Percentiles rank a stretch among this genome's conserved stretches.
Evolutionary conservation across 2,113 vertebrate genomes (phyloP).

Genomic region (Sander vitreus): DNA sequence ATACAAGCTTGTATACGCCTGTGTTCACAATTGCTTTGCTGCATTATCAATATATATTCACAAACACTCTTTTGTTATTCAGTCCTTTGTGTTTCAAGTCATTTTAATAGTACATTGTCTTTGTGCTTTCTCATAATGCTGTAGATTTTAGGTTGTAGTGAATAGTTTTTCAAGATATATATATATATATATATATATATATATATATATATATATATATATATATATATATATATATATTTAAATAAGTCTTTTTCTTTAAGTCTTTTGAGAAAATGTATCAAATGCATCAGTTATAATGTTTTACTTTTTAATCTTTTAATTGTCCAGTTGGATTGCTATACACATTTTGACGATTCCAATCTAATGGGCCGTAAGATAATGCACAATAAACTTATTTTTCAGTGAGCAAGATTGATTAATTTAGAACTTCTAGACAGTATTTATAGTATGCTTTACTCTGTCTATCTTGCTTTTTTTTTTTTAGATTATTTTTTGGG

Average conservation of each 20-base stretch:
- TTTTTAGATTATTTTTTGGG: too few relatives aligned
- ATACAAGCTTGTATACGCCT: slow-evolving; percentile 71
- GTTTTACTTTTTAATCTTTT: not conserved
- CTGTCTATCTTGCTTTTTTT: too few relatives aligned
- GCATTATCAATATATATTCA: slow-evolving; percentile 65
- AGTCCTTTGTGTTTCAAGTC: slow-evolving; percentile 43
- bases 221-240: not conserved
- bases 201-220: too few relatives aligned
- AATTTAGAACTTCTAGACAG: not conserved
- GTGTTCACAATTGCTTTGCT: slow-evolving; percentile 60
- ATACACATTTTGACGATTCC: not conserved
- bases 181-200: too few relatives aligned
- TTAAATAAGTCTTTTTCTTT: not conserved
- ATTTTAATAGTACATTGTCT: slow-evolving; percentile 3
- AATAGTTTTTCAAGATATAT: not conserved
- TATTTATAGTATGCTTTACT: not conserved
- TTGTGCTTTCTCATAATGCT: not conserved
- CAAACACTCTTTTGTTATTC: slow-evolving; percentile 42
- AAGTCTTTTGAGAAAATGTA: not conserved
- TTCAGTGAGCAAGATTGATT: not conserved
- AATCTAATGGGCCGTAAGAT: not conserved
- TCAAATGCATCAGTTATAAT: too few relatives aligned
- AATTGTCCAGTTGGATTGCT: not conserved
- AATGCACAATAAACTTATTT: not conserved
- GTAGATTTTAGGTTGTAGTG: not conserved